phyloP scores from a whole-genome alignment of 37 sponge, comb jelly and placozoan species.

The Haliclona indistincta region DNA sequence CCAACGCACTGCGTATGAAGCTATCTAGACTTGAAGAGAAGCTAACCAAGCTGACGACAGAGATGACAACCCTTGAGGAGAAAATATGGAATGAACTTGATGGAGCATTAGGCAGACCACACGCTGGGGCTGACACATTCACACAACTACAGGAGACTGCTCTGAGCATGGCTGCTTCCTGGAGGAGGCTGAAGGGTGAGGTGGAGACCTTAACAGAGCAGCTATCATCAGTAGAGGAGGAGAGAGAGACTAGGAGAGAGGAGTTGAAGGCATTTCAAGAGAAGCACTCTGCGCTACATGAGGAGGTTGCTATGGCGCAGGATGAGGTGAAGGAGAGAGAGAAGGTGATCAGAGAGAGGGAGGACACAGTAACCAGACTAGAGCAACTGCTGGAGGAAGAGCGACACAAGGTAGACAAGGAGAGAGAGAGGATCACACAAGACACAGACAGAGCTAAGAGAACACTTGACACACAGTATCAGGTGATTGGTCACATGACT shows the following conservation, averaged over 20 bases:
- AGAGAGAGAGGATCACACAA: background rate
- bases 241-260: background rate
- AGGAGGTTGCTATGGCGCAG: background rate
- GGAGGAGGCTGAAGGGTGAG: no score
- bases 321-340: background rate
- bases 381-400: background rate
- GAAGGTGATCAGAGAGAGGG: background rate
- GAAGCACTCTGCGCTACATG: background rate
- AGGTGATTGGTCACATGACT: background rate
- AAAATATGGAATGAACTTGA: no score
- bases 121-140: no score
- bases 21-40: background rate
- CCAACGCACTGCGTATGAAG: background rate
- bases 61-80: no score
- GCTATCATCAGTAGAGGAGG: background rate
- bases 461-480: background rate
- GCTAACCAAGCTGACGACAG: background rate
- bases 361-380: background rate
- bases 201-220: background rate
- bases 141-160: no score
- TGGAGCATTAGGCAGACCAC: no score
- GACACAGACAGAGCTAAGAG: background rate
- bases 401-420: slow-evolving; percentile 1
- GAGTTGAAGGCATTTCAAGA: background rate
- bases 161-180: no score